phyloP scores from a whole-genome alignment of 2,113 vertebrate species.

The Formicarius rufipectus region DNA sequence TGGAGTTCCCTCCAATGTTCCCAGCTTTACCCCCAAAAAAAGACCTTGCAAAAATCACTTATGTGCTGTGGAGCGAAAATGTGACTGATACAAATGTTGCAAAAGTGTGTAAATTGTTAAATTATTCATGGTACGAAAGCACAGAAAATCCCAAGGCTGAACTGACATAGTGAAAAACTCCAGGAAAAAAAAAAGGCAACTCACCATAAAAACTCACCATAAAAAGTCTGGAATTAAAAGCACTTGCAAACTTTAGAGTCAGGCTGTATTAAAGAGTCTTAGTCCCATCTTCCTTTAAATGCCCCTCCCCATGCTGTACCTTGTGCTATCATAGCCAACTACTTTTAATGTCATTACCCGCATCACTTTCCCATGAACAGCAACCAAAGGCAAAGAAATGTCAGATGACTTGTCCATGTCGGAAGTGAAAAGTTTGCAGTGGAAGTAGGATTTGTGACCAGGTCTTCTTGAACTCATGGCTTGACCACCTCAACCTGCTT shows the following conservation, averaged over 20 bases:
- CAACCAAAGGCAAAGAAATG: neutral
- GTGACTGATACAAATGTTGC: slow-evolving; percentile 14
- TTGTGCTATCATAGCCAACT: neutral
- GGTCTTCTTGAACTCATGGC: neutral
- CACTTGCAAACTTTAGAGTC: neutral
- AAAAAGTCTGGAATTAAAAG: slow-evolving; percentile 1
- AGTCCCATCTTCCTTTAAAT: slow-evolving; percentile 2
- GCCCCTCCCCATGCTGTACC: neutral
- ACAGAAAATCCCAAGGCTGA: slow-evolving; percentile 3
- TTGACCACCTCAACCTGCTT: neutral
- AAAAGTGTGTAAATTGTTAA: slow-evolving; percentile 29
- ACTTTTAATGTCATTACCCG: neutral
- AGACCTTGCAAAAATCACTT: neutral
- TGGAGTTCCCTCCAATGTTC: neutral
- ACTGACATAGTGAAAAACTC: neutral
- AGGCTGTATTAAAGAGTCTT: neutral
- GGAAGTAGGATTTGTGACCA: neutral
- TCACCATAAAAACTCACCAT: neutral
- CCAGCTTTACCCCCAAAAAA: neutral
- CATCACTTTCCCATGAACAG: neutral
- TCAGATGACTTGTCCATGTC: neutral
- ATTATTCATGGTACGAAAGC: slow-evolving; percentile 28
- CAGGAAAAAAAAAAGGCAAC: neutral
- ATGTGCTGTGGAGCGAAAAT: neutral
- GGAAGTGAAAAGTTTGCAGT: neutral